Evolutionary conservation across 2,113 vertebrate genomes (phyloP), one percentile per base, ranked within the genome.

Genomic region (Tetrao urogallus): DNA sequence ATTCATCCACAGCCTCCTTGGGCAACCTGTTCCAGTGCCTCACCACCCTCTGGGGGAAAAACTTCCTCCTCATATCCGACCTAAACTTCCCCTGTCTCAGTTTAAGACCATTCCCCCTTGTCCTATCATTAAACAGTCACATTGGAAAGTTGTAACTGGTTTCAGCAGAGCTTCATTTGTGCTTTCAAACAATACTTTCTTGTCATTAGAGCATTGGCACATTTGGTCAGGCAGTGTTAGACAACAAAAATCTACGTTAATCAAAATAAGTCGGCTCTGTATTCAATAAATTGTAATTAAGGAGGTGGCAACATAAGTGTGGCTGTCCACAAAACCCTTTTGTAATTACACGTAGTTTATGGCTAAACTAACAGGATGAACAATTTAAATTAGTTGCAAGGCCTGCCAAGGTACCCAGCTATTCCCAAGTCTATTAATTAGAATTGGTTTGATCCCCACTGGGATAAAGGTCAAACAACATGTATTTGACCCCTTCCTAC

Each of bases 391-490:
- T 64, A 88, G 91, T 92, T 88, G 92, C 89, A 90, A 93, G 66
- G 82, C 63, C 86, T 94, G 93, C 85, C 87, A 94, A 88, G 74
- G 96, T 86, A 81, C 79, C 85, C 85, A 56, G 92, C 90, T 87
- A 92, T 87, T 92, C 94, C 83, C 86, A 79, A 69, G 77, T 87
- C 95, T 93, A 91, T 93, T 95, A 93, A 96, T 97, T 97, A 93
- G 97, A 96, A 94, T 95, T 87, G 69, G 90, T 96, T 96, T 95
- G 93, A 91, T 95, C 91, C 95, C 90, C 66, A 77, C 47, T 78
- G 92, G 96, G 94, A 96, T 76, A 90, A 93, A 97, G 97, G 97
- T 96, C 97, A 96, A 94, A 80, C 54, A 60, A 75, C 76, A 63
- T 8, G 76, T 48, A 93, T 93, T 43, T 95, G 95, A 95, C 95